These are phyloP conservation scores for Heliconius charithonia DNA, from an alignment of 2,888 invertebrate genomes.

Conservation along the genomic window DNA sequence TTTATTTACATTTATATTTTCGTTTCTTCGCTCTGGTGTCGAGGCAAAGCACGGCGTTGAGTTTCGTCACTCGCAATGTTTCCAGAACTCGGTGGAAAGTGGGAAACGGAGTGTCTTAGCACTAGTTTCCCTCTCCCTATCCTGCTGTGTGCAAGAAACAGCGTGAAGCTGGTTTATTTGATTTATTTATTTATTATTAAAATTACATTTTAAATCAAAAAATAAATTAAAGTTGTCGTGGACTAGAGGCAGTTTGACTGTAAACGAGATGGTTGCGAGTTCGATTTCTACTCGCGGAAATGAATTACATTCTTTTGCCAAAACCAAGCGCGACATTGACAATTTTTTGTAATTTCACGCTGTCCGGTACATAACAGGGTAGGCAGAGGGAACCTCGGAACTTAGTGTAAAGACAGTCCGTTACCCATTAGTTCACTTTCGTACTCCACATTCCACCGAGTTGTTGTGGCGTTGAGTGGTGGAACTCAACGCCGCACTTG, in stretches of 20 bases:
- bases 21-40: no score
- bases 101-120: no score
- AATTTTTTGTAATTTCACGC: not conserved
- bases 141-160: no score
- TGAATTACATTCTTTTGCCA: not conserved
- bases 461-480: no score
- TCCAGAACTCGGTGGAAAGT: no score
- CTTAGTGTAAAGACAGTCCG: not conserved
- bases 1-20: no score
- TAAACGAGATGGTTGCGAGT: not conserved
- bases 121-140: no score
- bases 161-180: no score
- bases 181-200: not conserved
- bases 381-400: not conserved
- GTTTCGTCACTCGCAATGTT: no score
- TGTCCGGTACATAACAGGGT: not conserved
- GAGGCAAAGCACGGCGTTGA: no score
- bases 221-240: not conserved
- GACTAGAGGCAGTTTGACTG: not conserved
- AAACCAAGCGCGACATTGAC: no score
- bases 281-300: not conserved
- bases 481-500: not conserved
- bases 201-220: not conserved
- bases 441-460: not conserved
- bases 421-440: not conserved